Evolutionary conservation across 2,113 vertebrate species (phyloP).

Genomic region (Connochaetes taurinus): DNA sequence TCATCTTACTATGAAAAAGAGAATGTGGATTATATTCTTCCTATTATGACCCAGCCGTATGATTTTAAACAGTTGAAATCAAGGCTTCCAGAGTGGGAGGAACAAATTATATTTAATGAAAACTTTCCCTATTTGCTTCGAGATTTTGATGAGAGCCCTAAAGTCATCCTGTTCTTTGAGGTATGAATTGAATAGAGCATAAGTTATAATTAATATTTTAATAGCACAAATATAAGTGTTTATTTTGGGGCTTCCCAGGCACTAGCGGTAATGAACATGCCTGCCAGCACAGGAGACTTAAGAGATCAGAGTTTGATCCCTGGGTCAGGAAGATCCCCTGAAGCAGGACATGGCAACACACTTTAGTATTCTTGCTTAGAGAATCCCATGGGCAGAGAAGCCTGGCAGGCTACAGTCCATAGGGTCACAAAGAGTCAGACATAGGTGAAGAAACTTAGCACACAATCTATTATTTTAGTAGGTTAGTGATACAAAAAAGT

Average conservation of each 20-base stretch:
- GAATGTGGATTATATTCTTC: conserved; percentile 86
- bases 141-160: conserved; percentile 81
- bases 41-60: conserved; percentile 92
- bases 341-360: not conserved
- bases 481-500: not conserved
- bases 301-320: not conserved
- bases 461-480: not conserved
- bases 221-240: not conserved
- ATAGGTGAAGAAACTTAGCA: not conserved
- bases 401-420: not conserved
- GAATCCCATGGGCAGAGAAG: not conserved
- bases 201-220: conserved; percentile 16
- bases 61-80: conserved; percentile 93
- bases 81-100: conserved; percentile 93
- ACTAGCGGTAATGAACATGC: not conserved
- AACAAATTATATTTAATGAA: conserved; percentile 96
- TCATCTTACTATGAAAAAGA: conserved; percentile 90
- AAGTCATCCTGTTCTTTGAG: conserved; percentile 93
- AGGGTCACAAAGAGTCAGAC: not conserved
- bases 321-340: not conserved
- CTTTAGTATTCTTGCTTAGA: not conserved
- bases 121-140: conserved; percentile 89
- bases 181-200: conserved; percentile 76
- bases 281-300: not conserved
- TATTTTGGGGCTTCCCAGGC: not conserved